Conservation (phyloP, 2,113 vertebrate species). For the Anguilla rostrata region DNA sequence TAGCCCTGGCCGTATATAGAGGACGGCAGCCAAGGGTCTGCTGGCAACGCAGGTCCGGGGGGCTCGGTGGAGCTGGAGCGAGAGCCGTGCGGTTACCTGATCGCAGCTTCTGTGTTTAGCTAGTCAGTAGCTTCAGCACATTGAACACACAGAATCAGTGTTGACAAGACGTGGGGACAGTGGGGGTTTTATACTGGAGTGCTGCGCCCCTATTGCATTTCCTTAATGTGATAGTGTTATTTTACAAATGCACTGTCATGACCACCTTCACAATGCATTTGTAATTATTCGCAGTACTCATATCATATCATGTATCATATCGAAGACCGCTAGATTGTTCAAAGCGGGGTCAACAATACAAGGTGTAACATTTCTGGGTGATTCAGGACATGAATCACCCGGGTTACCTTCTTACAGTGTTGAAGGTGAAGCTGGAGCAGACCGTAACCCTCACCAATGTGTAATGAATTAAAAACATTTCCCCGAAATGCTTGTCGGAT, state of each 20-base stretch:
- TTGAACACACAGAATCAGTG: neutral
- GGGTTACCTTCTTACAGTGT: neutral
- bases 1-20: constrained; percentile 19
- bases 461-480: neutral
- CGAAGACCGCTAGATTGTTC: neutral
- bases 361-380: neutral
- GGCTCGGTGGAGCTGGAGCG: too few species aligned
- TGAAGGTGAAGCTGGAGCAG: neutral
- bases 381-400: neutral
- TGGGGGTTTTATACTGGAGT: too few species aligned
- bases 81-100: neutral
- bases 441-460: neutral
- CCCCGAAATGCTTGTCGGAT: neutral
- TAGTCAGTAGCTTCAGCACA: neutral
- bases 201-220: too few species aligned
- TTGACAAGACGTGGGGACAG: too few species aligned
- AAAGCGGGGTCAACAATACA: neutral
- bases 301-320: neutral
- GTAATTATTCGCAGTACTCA: neutral
- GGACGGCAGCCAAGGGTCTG: neutral
- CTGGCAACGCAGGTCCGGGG: neutral
- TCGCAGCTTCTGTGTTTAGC: neutral
- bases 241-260: too few species aligned
- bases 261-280: too few species aligned
- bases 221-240: too few species aligned